A percentile compares a stretch with the other conserved stretches of the same genome.
Evolutionary conservation across 2,797 vertebrate genomes (phyloP).

Genomic region (Halcyon badia): DNA sequence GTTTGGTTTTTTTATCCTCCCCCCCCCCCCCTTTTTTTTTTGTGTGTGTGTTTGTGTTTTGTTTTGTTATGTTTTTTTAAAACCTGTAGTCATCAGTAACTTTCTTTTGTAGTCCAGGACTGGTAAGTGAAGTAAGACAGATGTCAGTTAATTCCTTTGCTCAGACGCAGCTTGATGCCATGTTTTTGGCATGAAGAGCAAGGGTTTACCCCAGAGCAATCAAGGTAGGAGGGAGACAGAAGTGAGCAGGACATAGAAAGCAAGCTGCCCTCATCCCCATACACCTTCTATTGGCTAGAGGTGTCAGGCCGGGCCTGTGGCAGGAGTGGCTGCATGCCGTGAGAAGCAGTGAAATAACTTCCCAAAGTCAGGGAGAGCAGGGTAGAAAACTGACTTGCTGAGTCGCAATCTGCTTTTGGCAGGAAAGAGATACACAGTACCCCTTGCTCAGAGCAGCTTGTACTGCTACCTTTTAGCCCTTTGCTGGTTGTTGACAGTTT

Average conservation of each 20-base stretch:
- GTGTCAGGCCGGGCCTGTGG: background rate
- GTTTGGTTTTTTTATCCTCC: background rate
- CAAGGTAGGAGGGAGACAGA: background rate
- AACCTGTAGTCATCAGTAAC: background rate
- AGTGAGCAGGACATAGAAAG: background rate
- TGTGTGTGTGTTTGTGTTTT: background rate
- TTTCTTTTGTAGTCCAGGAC: background rate
- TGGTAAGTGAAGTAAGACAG: background rate
- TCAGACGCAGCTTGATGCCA: background rate
- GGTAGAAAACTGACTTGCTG: constrained; percentile 58
- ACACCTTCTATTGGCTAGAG: background rate
- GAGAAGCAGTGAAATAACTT: constrained; percentile 39
- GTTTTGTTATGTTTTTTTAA: background rate
- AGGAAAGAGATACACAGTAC: constrained; percentile 2
- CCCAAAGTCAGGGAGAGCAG: constrained; percentile 53
- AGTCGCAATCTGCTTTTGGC: constrained; percentile 61
- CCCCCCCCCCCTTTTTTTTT: no score
- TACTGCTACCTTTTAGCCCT: constrained; percentile 44
- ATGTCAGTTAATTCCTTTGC: background rate
- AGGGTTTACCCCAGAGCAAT: background rate
- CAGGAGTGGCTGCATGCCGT: background rate
- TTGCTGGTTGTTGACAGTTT: constrained; percentile 19
- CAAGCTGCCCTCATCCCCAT: background rate
- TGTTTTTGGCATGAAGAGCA: background rate
- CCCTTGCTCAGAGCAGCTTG: constrained; percentile 54